These are phyloP conservation scores for Centropus unirufus DNA, from an alignment of 2,113 vertebrate species.

Conservation along the genomic window DNA sequence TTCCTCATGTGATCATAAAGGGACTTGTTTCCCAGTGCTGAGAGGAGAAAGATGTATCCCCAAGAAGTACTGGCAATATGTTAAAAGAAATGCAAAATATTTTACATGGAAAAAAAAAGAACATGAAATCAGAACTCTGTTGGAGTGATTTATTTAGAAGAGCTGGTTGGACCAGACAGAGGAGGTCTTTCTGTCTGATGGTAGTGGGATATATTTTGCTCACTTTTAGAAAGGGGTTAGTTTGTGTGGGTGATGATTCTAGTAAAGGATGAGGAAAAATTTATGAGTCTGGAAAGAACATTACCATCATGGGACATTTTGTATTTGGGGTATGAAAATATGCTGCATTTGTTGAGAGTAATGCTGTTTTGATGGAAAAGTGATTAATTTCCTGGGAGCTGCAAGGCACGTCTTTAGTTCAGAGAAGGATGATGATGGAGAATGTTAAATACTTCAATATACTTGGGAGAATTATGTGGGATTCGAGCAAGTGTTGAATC, in stretches of 20 bases:
- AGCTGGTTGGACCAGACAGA: not conserved
- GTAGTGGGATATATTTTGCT: not conserved
- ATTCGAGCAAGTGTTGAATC: conserved; percentile 10
- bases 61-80: not conserved
- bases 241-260: conserved; percentile 7
- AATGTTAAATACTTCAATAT: conserved; percentile 23
- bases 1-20: conserved; percentile 53
- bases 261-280: conserved; percentile 3
- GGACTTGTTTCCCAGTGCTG: not conserved
- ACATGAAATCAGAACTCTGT: not conserved
- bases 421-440: not conserved
- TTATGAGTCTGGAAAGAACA: conserved; percentile 32
- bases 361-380: conserved; percentile 1
- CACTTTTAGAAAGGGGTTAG: not conserved
- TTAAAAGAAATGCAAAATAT: conserved; percentile 38
- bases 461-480: not conserved
- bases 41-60: not conserved
- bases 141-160: conserved; percentile 39
- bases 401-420: not conserved
- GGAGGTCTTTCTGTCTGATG: conserved; percentile 4
- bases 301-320: not conserved
- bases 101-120: conserved; percentile 40
- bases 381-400: conserved; percentile 27
- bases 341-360: not conserved
- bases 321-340: not conserved